phyloP scores from a whole-genome alignment of 2,888 invertebrate genomes.

The Monoplex corrugatus region DNA sequence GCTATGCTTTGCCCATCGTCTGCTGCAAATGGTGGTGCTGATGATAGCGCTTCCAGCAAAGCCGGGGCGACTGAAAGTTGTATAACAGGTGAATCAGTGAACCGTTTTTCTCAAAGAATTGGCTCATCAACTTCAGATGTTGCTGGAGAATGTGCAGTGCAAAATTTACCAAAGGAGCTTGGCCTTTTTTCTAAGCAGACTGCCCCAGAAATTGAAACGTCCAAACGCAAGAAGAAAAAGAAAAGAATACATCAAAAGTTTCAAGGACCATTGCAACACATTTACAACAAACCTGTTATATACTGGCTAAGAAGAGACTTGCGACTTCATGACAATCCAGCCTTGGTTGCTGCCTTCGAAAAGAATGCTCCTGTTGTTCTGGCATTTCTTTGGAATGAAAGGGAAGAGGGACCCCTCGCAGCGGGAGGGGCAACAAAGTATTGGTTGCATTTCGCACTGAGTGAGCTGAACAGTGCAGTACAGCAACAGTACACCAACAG shows the following conservation, averaged over 20 bases:
- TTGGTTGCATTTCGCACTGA: constrained; percentile 67
- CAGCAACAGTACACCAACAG: constrained; percentile 58
- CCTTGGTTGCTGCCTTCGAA: constrained; percentile 60
- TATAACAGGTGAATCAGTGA: background rate
- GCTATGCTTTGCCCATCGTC: background rate
- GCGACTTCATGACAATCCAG: constrained; percentile 66
- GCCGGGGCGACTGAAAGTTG: background rate
- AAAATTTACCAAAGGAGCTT: background rate
- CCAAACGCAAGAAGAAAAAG: constrained; percentile 59
- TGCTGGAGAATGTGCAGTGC: background rate
- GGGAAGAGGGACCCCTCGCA: constrained; percentile 63
- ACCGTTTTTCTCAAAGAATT: background rate
- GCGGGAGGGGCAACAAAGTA: constrained; percentile 67
- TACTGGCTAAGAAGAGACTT: constrained; percentile 67
- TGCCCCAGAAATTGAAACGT: constrained; percentile 43
- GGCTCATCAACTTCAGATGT: background rate
- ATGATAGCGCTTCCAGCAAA: background rate
- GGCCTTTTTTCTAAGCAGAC: no score
- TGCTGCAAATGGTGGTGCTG: background rate
- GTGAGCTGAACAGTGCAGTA: constrained; percentile 56
- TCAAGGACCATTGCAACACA: constrained; percentile 18
- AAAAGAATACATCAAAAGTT: constrained; percentile 26
- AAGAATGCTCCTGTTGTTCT: constrained; percentile 61
- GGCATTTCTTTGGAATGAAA: constrained; percentile 64
- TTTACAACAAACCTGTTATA: constrained; percentile 61